A percentile compares a stretch with the other conserved stretches of the same genome.
These are phyloP conservation scores for Lasioglossum vierecki DNA, from an alignment of 2,888 invertebrate genomes.

Conservation along the genomic window DNA sequence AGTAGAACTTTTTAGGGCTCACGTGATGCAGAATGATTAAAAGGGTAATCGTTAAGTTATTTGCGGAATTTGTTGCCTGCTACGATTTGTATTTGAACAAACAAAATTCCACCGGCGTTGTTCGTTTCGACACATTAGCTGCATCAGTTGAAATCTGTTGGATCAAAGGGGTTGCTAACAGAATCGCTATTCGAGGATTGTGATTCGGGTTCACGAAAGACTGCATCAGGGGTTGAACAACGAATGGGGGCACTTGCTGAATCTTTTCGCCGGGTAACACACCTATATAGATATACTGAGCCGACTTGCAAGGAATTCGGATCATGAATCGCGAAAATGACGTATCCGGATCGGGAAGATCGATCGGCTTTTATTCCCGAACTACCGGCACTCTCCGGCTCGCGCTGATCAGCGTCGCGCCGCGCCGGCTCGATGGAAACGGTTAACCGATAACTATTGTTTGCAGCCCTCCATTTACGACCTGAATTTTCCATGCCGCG, in stretches of 20 bases:
- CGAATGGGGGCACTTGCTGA: neutral
- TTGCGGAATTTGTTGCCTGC: neutral
- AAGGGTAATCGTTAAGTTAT: neutral
- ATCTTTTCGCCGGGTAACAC: neutral
- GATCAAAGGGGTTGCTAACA: neutral
- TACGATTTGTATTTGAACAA: neutral
- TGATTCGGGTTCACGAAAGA: neutral
- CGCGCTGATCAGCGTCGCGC: neutral
- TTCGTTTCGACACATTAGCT: neutral
- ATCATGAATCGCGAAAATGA: constrained; percentile 22
- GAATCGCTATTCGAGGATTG: neutral
- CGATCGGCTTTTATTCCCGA: constrained; percentile 44
- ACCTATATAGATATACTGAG: neutral
- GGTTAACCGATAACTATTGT: constrained; percentile 57
- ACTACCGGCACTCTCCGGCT: neutral
- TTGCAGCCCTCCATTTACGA: constrained; percentile 50
- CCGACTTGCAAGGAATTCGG: constrained; percentile 3
- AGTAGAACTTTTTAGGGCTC: neutral
- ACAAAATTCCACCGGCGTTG: neutral
- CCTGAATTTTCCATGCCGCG: constrained; percentile 45
- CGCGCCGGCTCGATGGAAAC: constrained; percentile 23
- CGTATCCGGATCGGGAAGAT: constrained; percentile 25
- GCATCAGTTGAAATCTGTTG: neutral
- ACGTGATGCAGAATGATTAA: neutral
- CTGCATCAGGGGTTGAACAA: neutral